phyloP scores from a whole-genome alignment of 1,140 invertebrate genomes.

The Aphis gossypii region DNA sequence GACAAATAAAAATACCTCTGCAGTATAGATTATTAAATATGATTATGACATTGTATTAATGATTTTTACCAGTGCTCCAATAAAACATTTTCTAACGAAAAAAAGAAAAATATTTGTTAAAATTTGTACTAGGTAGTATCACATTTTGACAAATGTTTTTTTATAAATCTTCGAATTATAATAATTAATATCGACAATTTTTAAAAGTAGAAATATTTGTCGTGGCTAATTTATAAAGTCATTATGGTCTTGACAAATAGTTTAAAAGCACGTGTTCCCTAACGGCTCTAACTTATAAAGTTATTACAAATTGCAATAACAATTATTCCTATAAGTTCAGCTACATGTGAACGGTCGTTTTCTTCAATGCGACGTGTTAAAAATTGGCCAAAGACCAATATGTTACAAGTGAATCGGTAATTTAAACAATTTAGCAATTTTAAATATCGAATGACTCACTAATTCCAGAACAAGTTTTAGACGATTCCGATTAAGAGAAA shows the following conservation, averaged over 20 bases:
- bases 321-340: not conserved
- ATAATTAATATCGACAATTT: not conserved
- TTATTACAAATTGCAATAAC: constrained; percentile 21
- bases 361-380: constrained; percentile 1
- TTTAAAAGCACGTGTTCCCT: not conserved
- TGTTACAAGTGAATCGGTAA: not conserved
- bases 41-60: not conserved
- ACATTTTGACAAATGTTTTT: not conserved
- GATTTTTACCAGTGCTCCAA: not conserved
- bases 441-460: not conserved
- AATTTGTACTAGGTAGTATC: not conserved
- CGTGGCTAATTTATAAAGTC: not conserved
- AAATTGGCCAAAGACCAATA: not conserved
- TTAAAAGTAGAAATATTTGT: not conserved
- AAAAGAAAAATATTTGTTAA: not conserved
- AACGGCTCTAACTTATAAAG: not conserved
- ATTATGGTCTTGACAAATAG: not conserved
- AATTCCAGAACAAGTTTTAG: not conserved
- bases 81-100: not conserved
- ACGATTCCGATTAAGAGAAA: not conserved
- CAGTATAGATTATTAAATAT: not conserved
- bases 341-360: constrained; percentile 18
- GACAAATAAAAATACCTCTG: not conserved
- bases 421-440: not conserved
- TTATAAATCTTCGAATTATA: not conserved